Base-by-base conservation (phyloP, 1,140 invertebrate genomes). In the Heliconius hermathena region DNA sequence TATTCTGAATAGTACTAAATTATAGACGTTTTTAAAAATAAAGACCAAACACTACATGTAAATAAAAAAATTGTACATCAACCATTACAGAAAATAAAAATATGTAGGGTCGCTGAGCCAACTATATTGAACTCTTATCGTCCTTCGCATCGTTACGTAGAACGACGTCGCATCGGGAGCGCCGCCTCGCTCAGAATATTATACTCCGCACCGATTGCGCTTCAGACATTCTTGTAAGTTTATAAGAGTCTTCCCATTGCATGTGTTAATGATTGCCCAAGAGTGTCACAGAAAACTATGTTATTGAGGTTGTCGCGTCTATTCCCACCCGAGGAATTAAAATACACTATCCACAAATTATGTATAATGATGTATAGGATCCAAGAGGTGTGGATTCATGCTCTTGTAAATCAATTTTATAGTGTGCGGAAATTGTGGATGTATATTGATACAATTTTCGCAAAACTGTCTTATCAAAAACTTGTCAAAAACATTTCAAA, bases 111-210 rank as follows among this genome's bases (percentile, higher is more conserved):
- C 71, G 33, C 8, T 72, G 71, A 41, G 33, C 71, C 71, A 41
- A 38, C 33, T 72, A 72, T 41, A 72, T 71, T 71, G 71, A 71
- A 71, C 38, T 71, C 71, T 38, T 71, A 38, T 71, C 71, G 71
- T 33, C 16, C 4, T 71, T 71, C 70, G 36, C 33, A 71, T 71
- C 70, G 36, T 71, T 71, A 71, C 33, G 70, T 71, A 20, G 70
- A 36, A 71, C 36, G 70, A 29, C 70, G 70, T 71, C 33, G 33
- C 29, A 33, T 36, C 29, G 57, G 70, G 36, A 71, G 70, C 70
- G 20, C n/a, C 71, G 41, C 3, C 71, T 71, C 36, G 36, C 71
- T 71, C 71, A 71, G 71, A 33, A 71, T 71, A 71, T 72, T 72
- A 36, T 72, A 72, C 71, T 72, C 33, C 6, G n/a, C 71, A 38